These are phyloP conservation scores for Osmerus mordax DNA, from an alignment of 2,113 vertebrate species.

Conservation along the genomic window DNA sequence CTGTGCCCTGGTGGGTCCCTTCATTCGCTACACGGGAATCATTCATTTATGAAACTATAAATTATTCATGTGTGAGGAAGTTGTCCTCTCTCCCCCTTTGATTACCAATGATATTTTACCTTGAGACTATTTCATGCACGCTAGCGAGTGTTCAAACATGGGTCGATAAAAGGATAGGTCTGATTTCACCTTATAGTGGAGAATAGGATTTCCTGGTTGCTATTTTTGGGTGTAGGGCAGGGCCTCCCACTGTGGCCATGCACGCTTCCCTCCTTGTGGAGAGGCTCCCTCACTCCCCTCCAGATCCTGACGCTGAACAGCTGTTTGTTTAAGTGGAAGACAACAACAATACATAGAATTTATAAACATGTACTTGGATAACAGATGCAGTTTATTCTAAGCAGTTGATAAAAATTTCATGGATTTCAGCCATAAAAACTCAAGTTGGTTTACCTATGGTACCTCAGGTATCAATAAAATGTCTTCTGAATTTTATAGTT, in stretches of 20 bases:
- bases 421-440: constrained; percentile 35
- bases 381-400: constrained; percentile 51
- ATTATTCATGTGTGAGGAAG: constrained; percentile 52
- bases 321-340: constrained; percentile 54
- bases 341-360: constrained; percentile 51
- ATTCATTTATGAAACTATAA: constrained; percentile 47
- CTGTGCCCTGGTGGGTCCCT: constrained; percentile 33
- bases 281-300: constrained; percentile 18
- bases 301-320: constrained; percentile 50
- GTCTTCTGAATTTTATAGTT: constrained; percentile 26
- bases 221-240: constrained; percentile 21
- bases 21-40: constrained; percentile 44
- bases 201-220: constrained; percentile 24
- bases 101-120: constrained; percentile 52
- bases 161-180: constrained; percentile 40
- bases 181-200: constrained; percentile 26
- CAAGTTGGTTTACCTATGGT: constrained; percentile 30
- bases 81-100: constrained; percentile 30
- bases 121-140: constrained; percentile 42
- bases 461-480: constrained; percentile 37
- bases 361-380: constrained; percentile 53
- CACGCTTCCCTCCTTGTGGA: constrained; percentile 15
- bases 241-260: constrained; percentile 43
- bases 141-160: constrained; percentile 17
- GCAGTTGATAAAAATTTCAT: constrained; percentile 28